Evolutionary conservation across 2,888 invertebrate species (phyloP).

Genomic region (Lumbricus terrestris): DNA sequence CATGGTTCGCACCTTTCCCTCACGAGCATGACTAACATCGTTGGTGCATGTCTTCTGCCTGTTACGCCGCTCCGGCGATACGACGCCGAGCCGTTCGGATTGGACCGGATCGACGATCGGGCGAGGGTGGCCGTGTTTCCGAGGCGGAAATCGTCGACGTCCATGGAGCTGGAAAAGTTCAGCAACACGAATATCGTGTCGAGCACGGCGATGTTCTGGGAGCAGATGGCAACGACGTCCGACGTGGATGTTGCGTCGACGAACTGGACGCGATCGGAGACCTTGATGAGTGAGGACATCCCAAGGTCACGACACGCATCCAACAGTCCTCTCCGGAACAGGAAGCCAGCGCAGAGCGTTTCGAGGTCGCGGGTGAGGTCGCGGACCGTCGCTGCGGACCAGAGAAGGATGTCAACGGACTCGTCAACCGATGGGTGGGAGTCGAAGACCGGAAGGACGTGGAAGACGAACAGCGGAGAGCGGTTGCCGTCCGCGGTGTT

Average conservation of each 20-base stretch:
- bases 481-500: neutral
- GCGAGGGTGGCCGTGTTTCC: neutral
- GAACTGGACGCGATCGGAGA: neutral
- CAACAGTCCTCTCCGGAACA: neutral
- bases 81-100: neutral
- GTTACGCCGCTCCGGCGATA: neutral
- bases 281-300: neutral
- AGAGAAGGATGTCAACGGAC: neutral
- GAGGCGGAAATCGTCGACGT: slow-evolving; percentile 7
- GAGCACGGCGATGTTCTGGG: slow-evolving; percentile 24
- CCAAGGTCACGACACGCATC: neutral
- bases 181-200: slow-evolving; percentile 20
- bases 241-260: neutral
- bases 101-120: neutral
- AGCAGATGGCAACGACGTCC: slow-evolving; percentile 14
- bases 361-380: neutral
- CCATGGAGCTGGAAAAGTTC: slow-evolving; percentile 15
- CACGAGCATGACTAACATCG: neutral
- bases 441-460: neutral
- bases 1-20: neutral
- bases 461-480: slow-evolving; percentile 16
- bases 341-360: neutral
- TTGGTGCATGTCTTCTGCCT: neutral
- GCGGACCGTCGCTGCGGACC: neutral
- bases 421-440: neutral